A percentile compares a stretch with the other conserved stretches of the same genome.
These are phyloP conservation scores for Gracilinanus agilis DNA, from an alignment of 2,113 vertebrate genomes.

Conservation along the genomic window DNA sequence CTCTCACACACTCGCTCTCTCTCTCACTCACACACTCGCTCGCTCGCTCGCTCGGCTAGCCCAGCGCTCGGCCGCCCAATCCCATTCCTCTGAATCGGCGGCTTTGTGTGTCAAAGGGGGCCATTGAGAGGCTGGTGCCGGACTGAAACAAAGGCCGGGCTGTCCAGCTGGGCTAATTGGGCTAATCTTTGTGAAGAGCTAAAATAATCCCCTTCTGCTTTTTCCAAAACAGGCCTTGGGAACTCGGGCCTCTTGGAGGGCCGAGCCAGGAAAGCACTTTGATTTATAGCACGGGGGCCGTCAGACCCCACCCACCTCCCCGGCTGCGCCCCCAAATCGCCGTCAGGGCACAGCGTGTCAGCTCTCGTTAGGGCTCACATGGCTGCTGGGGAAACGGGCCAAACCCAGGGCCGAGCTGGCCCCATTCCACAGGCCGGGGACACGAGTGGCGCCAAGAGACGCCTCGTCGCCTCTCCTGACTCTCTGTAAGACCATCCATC, in stretches of 20 bases:
- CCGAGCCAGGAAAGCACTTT: constrained; percentile 18
- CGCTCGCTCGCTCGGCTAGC: too few relatives aligned
- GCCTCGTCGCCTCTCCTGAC: background rate
- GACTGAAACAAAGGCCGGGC: background rate
- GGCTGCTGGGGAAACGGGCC: background rate
- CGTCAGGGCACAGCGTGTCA: background rate
- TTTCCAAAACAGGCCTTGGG: background rate
- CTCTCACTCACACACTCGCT: too few relatives aligned
- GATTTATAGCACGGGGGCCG: background rate
- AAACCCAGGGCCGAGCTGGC: background rate
- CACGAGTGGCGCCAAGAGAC: background rate
- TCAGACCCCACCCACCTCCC: background rate
- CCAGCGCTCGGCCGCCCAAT: constrained; percentile 14
- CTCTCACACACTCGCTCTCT: too few relatives aligned
- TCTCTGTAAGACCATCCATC: background rate
- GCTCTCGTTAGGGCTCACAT: background rate
- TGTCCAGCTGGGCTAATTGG: background rate
- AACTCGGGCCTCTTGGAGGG: background rate
- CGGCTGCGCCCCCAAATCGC: background rate
- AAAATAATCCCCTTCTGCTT: background rate
- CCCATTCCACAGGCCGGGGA: background rate
- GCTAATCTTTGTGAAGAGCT: constrained; percentile 27
- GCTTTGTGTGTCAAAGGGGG: background rate
- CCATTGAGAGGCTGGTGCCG: background rate
- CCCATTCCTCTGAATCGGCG: background rate